Percentiles rank a stretch among this genome's conserved stretches.
Conservation (phyloP, 1,140 invertebrate genomes). For the Bradynema listronoti region DNA sequence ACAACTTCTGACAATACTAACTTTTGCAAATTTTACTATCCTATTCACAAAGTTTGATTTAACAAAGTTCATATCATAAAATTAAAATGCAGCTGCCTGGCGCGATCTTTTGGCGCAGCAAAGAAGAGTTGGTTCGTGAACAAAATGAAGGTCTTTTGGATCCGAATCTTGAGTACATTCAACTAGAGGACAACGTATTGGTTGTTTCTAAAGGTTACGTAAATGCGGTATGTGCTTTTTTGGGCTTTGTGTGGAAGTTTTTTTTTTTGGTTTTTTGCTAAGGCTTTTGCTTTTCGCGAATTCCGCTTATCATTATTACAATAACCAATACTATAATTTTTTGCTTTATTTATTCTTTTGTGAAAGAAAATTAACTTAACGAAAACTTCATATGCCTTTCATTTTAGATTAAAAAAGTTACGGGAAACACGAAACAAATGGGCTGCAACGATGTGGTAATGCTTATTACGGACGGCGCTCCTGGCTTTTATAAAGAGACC, state of each 20-base stretch:
- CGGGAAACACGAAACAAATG: slow-evolving; percentile 37
- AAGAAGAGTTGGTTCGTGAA: slow-evolving; percentile 41
- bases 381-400: no score
- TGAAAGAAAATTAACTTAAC: no score
- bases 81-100: slow-evolving; percentile 34
- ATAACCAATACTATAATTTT: slow-evolving; percentile 2
- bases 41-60: no score
- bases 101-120: slow-evolving; percentile 33
- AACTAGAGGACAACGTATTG: slow-evolving; percentile 48
- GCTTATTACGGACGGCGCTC: slow-evolving; percentile 93
- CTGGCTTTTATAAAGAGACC: slow-evolving; percentile 81
- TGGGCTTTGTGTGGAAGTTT: no score
- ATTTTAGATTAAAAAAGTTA: slow-evolving; percentile 50
- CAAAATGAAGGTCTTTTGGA: slow-evolving; percentile 11
- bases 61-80: no score
- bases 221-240: no score
- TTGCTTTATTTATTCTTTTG: slow-evolving; percentile 1
- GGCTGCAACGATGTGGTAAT: slow-evolving; percentile 93
- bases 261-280: slow-evolving; percentile 6
- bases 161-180: slow-evolving; percentile 28
- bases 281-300: no score
- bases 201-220: slow-evolving; percentile 40
- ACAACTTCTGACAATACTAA: no score
- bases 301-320: neutral
- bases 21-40: no score